These are phyloP conservation scores for Myocastor coypus DNA, from an alignment of 2,113 vertebrate genomes.

Conservation along the genomic window DNA sequence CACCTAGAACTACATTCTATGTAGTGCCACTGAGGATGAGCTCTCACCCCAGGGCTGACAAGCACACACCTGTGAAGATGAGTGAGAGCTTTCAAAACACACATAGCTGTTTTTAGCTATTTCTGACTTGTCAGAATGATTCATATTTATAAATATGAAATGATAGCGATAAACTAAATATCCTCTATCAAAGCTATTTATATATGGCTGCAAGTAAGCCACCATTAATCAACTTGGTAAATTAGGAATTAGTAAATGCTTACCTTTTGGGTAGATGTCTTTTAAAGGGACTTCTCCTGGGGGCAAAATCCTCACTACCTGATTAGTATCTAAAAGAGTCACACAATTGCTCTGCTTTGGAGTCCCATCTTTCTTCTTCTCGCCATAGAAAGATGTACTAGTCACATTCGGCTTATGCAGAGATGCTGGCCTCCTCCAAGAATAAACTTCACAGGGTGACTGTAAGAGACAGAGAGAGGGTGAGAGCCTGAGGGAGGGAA, in stretches of 20 bases:
- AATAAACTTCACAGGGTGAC: conserved; percentile 97
- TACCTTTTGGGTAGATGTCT: conserved; percentile 96
- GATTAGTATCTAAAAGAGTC: conserved; percentile 91
- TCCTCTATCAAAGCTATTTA: not conserved
- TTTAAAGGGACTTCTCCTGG: conserved; percentile 93
- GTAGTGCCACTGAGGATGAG: not conserved
- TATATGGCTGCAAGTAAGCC: conserved; percentile 30
- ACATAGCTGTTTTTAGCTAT: not conserved
- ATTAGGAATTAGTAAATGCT: conserved; percentile 69
- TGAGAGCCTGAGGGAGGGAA: not conserved
- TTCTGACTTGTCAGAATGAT: not conserved
- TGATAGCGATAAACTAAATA: not conserved
- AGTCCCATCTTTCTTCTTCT: conserved; percentile 79
- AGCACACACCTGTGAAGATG: not conserved
- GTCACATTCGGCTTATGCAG: conserved; percentile 83
- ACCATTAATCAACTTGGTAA: not conserved
- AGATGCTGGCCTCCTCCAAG: conserved; percentile 90
- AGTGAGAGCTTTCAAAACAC: not conserved
- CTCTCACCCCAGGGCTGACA: not conserved
- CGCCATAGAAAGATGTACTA: conserved; percentile 88
- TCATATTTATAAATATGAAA: not conserved
- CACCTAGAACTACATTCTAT: not conserved
- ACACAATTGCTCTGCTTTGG: conserved; percentile 92
- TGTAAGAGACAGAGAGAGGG: conserved; percentile 75
- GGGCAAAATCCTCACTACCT: conserved; percentile 93